Percentiles rank a stretch among this genome's conserved stretches.
phyloP scores from a whole-genome alignment of 2,113 vertebrate species.

The Hydrolagus affinis region DNA sequence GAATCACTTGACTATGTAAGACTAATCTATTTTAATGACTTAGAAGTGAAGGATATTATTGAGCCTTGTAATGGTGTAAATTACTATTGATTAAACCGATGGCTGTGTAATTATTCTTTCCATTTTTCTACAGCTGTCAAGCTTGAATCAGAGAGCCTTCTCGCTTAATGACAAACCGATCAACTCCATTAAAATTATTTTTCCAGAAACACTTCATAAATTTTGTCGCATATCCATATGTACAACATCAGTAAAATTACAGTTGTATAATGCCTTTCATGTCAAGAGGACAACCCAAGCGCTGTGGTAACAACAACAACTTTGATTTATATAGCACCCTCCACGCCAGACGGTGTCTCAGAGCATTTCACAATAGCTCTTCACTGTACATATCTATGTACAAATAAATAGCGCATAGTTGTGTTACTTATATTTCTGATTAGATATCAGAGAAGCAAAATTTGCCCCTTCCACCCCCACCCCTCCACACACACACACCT shows the following conservation, averaged over 20 bases:
- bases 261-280: neutral
- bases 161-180: constrained; percentile 6
- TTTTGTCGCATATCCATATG: neutral
- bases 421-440: neutral
- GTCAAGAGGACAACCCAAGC: neutral
- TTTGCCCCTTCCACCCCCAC: too few relatives aligned
- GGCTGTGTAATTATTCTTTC: neutral
- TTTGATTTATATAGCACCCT: too few relatives aligned
- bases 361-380: too few relatives aligned
- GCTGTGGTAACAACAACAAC: too few relatives aligned
- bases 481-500: too few relatives aligned
- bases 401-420: neutral
- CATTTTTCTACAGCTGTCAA: neutral
- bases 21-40: constrained; percentile 10
- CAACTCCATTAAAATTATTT: neutral
- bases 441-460: neutral
- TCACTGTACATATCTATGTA: too few relatives aligned
- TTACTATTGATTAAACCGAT: constrained; percentile 21
- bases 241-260: neutral
- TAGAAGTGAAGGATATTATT: neutral
- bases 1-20: neutral
- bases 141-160: neutral
- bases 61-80: constrained; percentile 12
- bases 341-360: too few relatives aligned
- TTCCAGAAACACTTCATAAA: neutral